A percentile compares a stretch with the other conserved stretches of the same genome.
phyloP scores from a whole-genome alignment of 2,888 invertebrate genomes.

The Caenorhabditis imperialis region DNA sequence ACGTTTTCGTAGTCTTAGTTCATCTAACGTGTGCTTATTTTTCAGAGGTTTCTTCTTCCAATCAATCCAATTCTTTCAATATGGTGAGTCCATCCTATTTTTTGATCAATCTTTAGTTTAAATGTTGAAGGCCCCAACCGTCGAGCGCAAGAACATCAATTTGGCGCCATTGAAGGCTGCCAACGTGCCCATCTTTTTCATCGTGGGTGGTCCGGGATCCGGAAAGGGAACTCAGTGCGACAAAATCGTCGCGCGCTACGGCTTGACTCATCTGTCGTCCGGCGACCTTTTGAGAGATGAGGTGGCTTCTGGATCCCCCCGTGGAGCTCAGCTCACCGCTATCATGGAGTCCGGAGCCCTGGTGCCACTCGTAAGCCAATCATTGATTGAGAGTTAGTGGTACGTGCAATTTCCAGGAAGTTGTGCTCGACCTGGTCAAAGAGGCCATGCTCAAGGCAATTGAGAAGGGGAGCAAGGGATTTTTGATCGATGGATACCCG shows the following conservation, averaged over 20 bases:
- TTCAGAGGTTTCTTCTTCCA: too few relatives aligned
- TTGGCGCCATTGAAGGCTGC: conserved; percentile 73
- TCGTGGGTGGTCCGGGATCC: conserved; percentile 86
- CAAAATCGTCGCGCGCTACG: conserved; percentile 82
- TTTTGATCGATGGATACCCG: conserved; percentile 94
- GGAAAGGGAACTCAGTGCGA: conserved; percentile 89
- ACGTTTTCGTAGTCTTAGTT: too few relatives aligned
- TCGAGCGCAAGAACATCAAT: conserved; percentile 73
- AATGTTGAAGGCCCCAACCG: conserved; percentile 46
- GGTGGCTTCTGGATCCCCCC: conserved; percentile 83
- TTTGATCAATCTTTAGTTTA: background rate
- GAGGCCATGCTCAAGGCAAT: conserved; percentile 84
- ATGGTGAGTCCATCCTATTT: conserved; percentile 8
- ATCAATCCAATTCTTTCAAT: too few relatives aligned
- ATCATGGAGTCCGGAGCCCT: conserved; percentile 87
- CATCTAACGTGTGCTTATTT: too few relatives aligned
- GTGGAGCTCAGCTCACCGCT: conserved; percentile 79
- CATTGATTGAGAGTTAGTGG: background rate
- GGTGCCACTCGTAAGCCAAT: conserved; percentile 82
- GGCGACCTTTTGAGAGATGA: conserved; percentile 86
- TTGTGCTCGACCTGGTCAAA: conserved; percentile 86
- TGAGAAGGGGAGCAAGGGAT: conserved; percentile 85
- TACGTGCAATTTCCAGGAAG: conserved; percentile 81
- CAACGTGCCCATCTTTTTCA: conserved; percentile 77
- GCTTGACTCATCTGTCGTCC: conserved; percentile 87